phyloP scores from a whole-genome alignment of 2,888 invertebrate species.

The Phyto melanocephala region DNA sequence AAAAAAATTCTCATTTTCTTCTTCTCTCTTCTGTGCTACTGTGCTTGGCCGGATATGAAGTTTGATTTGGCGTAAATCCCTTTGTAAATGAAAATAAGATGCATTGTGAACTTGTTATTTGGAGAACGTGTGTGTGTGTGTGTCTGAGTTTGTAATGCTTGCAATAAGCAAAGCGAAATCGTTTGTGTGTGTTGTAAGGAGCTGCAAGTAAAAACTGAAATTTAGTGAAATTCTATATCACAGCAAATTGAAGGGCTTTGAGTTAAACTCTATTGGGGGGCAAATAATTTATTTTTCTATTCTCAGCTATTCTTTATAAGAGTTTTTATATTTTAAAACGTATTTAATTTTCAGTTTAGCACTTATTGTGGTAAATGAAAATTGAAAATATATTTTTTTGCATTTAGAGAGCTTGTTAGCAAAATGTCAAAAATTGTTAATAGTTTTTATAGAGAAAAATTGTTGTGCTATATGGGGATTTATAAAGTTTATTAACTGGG shows the following conservation, averaged over 20 bases:
- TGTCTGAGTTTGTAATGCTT: neutral
- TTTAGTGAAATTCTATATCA: slow-evolving; percentile 44
- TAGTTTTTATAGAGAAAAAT: neutral
- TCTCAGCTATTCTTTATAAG: slow-evolving; percentile 20
- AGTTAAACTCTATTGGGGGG: slow-evolving; percentile 20
- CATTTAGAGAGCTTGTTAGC: neutral
- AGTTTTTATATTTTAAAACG: neutral
- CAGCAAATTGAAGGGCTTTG: slow-evolving; percentile 60
- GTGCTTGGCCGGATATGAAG: slow-evolving; percentile 59
- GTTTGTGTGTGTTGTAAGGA: slow-evolving; percentile 8
- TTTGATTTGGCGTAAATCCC: slow-evolving; percentile 66
- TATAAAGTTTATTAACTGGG: neutral
- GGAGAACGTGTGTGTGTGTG: no score
- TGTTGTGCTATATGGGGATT: neutral
- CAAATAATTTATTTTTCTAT: slow-evolving; percentile 12
- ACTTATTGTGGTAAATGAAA: slow-evolving; percentile 26
- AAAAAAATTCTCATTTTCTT: slow-evolving; percentile 12
- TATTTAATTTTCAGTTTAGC: neutral
- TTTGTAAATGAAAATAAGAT: slow-evolving; percentile 64
- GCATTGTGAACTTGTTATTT: slow-evolving; percentile 37
- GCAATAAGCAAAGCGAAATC: slow-evolving; percentile 45
- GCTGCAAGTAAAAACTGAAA: neutral
- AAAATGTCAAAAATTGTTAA: slow-evolving; percentile 28
- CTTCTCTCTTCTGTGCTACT: neutral
- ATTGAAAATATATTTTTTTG: slow-evolving; percentile 49